Conservation (phyloP, 2,888 invertebrate genomes). For the Pristionchus entomophagus region DNA sequence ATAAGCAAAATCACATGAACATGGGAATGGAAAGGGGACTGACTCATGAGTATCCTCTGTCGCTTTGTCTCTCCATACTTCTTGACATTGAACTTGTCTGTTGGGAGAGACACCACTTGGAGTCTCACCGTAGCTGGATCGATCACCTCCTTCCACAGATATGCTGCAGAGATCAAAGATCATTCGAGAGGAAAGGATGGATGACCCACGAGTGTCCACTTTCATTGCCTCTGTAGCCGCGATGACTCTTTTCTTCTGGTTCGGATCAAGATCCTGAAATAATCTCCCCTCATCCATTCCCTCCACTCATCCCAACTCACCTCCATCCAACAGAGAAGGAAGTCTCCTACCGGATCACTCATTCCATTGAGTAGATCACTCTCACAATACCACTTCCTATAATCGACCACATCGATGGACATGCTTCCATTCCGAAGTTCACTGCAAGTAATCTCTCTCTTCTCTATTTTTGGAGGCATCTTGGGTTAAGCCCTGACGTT, state of each 20-base stretch:
- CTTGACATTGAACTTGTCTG: neutral
- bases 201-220: slow-evolving; percentile 17
- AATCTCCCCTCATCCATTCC: neutral
- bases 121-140: neutral
- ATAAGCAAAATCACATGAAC: too few species aligned
- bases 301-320: neutral
- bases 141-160: slow-evolving; percentile 18
- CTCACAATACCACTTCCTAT: slow-evolving; percentile 36
- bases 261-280: neutral
- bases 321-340: neutral
- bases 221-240: slow-evolving; percentile 1
- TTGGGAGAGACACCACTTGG: neutral
- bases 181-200: neutral
- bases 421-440: slow-evolving; percentile 27
- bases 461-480: neutral
- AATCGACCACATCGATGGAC: neutral
- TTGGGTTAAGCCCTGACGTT: neutral
- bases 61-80: slow-evolving; percentile 30
- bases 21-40: too few species aligned
- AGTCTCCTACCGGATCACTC: neutral
- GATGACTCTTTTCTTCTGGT: neutral
- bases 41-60: slow-evolving; percentile 6
- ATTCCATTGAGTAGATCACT: slow-evolving; percentile 32
- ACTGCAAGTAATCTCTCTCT: neutral
- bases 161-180: slow-evolving; percentile 5